Evolutionary conservation across 2,797 vertebrate species (phyloP), one percentile per base, ranked within the genome.

Genomic region (Austrolebias charrua): DNA sequence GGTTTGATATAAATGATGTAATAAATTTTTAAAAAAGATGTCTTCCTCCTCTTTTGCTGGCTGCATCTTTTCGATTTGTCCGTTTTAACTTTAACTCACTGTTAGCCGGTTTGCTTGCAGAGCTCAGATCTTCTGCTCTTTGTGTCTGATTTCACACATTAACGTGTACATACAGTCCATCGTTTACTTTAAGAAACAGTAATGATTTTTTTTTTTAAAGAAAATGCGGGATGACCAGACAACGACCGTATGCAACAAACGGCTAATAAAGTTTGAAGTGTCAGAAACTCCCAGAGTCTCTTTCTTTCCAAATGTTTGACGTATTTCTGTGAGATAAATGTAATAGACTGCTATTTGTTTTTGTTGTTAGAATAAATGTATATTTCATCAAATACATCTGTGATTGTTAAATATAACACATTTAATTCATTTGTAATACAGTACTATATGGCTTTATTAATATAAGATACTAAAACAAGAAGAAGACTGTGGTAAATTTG

Each of bases 241-340:
- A 58, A 45, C 52, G 33, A 60, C 49, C 73, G 71, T 82, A 55
- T 56, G 68, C 70, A 71, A 79, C 15, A 18, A 77, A 72, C 28
- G 79, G 71, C 80, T 76, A 88, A 86, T 86, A 88, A 88, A 88
- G 60, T 78, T 73, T 84, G 55, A 82, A 72, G 45, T 74, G 71
- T 81, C 50, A 38, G 45, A 68, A 79, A 35, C n/a, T 58, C 31
- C 15, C 15, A 15, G 46, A 55, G 47, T 65, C 20, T 55, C 62
- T 60, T 10, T 63, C 57, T 50, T 58, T n/a, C 16, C 13, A 28
- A 64, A 4, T 46, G 7, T 53, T 61, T 8, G 38, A 33, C 57
- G 18, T 28, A 14, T 13, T 53, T 42, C 33, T 16, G 33, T 52
- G 16, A 53, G 12, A 4, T 11, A 38, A 12, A 10, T 38, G 10